These are phyloP conservation scores for Adelges cooleyi DNA, from an alignment of 1,140 invertebrate genomes.

Conservation along the genomic window DNA sequence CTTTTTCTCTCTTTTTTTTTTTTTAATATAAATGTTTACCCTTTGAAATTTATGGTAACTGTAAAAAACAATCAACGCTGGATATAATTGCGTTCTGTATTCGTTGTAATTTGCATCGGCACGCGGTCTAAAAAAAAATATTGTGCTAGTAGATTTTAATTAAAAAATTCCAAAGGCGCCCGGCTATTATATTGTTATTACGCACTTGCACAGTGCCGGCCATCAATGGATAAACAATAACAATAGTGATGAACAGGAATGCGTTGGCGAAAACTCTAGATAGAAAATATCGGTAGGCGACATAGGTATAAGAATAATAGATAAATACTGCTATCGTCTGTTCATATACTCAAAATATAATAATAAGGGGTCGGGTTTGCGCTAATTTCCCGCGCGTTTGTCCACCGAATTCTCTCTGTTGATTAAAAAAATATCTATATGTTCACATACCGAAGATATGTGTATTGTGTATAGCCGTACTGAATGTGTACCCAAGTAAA, in stretches of 20 bases:
- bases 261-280: conserved; percentile 21
- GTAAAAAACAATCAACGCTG: conserved; percentile 3
- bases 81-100: not conserved
- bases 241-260: conserved; percentile 20
- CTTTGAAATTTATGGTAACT: conserved; percentile 1
- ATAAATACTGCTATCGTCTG: too few relatives aligned
- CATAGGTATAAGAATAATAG: too few relatives aligned
- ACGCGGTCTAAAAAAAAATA: not conserved
- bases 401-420: not conserved
- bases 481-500: not conserved
- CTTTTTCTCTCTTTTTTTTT: too few relatives aligned
- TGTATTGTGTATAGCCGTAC: too few relatives aligned
- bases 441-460: too few relatives aligned
- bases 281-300: conserved; percentile 17
- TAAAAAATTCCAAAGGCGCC: conserved; percentile 24
- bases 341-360: too few relatives aligned
- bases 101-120: conserved; percentile 10
- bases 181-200: not conserved
- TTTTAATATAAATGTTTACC: not conserved
- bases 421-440: not conserved
- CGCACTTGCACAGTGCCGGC: not conserved
- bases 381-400: not conserved
- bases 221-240: conserved; percentile 16
- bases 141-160: conserved; percentile 16
- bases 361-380: too few relatives aligned